Evolutionary conservation across 2,888 invertebrate genomes (phyloP), one percentile per base, ranked within the genome.

Genomic region (Serrognathus titanus): DNA sequence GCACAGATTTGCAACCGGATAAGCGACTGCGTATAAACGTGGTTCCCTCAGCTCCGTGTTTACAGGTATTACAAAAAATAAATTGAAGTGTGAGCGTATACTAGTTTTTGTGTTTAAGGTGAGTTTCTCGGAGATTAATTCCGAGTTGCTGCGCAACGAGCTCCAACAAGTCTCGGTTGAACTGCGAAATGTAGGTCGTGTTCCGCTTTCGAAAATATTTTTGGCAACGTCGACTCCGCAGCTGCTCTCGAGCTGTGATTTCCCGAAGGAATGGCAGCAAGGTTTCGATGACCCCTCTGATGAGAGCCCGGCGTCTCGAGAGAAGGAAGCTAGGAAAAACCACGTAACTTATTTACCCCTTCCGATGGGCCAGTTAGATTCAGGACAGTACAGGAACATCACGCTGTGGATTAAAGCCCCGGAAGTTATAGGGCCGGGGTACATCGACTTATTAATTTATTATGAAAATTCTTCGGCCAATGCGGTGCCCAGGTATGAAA

Each of bases 11-110:
- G 12, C 59, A 50, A 43, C 35, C 55, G 16, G 64, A 67, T 48
- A 84, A 85, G 64, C 82, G 90, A 61, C 80, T 96, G 51, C 83
- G 87, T 63, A 85, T 94, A 54, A 84, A 83, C 61, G 83, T 96
- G 50, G 85, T 90, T 46, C 87, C 90, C 10, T 84, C 87, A 63
- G 88, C 93, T 60, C 94, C 96, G 0, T 88, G 89, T 69, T 79
- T 96, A 69, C 88, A 92, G 83, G 91, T 90, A 77, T 31, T 31
- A 6, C 6, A 6, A 31, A 5, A 5, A 31, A 31, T 16, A 31
- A 31, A 6, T 31, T 6, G 6, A 31, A 1, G 24, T 7, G 5
- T 31, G 4, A 31, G 7, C 16, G 24, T 31, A 31, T 38, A 51
- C 48, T 20, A 9, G 45, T 48, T 49, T 58, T 48, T 16, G 16